A percentile compares a stretch with the other conserved stretches of the same genome.
phyloP scores from a whole-genome alignment of 1,140 invertebrate species.

The Thereuonema tuberculata region DNA sequence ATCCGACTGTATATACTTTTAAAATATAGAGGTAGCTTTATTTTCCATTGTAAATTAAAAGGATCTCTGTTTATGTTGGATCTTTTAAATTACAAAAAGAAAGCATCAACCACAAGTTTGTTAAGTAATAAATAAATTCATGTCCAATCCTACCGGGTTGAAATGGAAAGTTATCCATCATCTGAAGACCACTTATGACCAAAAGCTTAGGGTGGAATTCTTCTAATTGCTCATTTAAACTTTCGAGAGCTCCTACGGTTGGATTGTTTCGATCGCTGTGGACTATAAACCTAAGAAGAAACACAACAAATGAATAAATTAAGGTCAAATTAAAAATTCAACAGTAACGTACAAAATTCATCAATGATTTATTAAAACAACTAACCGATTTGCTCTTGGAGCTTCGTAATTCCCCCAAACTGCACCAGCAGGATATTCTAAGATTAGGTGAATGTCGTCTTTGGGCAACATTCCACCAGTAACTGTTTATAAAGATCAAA shows the following conservation, averaged over 20 bases:
- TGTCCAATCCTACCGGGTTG: constrained; percentile 40
- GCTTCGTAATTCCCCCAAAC: constrained; percentile 57
- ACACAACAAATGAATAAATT: no score
- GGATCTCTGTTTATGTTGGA: no score
- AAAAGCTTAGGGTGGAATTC: constrained; percentile 55
- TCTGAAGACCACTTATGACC: constrained; percentile 69
- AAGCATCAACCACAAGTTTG: no score
- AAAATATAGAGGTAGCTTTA: no score
- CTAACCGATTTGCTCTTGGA: constrained; percentile 60
- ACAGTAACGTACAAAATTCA: not conserved
- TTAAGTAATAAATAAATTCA: no score
- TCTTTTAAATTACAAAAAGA: no score
- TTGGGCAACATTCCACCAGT: constrained; percentile 43
- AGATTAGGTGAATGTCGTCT: constrained; percentile 67
- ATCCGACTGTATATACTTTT: no score
- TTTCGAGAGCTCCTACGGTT: constrained; percentile 51
- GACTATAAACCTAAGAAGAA: constrained; percentile 50
- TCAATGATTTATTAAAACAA: no score
- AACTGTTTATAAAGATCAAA: no score
- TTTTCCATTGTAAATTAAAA: no score
- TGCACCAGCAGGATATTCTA: constrained; percentile 63
- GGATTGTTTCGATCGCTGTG: constrained; percentile 75
- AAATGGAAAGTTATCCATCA: constrained; percentile 82
- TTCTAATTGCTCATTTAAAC: constrained; percentile 46
- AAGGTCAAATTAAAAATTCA: no score